Base-by-base conservation (phyloP, 2,113 vertebrate species). In the Choloepus hoffmanni region DNA sequence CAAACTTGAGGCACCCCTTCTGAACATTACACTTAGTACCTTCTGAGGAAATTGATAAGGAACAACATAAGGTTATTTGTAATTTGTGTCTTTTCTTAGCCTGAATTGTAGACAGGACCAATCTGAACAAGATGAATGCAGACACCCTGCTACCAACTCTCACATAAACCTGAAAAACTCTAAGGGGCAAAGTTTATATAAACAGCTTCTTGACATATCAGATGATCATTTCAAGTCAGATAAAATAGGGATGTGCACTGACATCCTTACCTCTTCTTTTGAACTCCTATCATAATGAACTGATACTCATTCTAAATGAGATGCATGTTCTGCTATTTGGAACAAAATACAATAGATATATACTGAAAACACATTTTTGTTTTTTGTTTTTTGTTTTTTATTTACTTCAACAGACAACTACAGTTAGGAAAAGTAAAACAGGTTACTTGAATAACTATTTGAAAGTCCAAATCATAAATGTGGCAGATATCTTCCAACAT, bases 391-490 rank as follows among this genome's bases (percentile, higher is more conserved):
- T 36, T 36, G 36, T 36, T 36, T 36, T 36, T 36, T 36, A 36
- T 79, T 81, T 76, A 15, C 28, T 60, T 82, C 63, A 92, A 70
- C 2, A 92, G n/a, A 87, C 26, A 90, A 83, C 11, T 40, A 28
- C 83, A 81, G 85, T 73, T 83, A 92, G 55, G 62, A 93, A 95
- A 43, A 89, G n/a, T 68, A 86, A 90, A 92, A 90, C n/a, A 83
- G 36, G 63, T 93, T 74, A 78, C 79, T 50, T 50, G 36, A 74
- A 60, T 18, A 96, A 43, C 48, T 93, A 70, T 92, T 84, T 95
- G n/a, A 94, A 95, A 96, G 89, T 89, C 43, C 48, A 62, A 90
- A 33, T 93, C 55, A 89, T 67, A 92, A 89, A 74, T 62, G 63
- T 68, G 33, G 48, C 40, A 88, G n/a, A 73, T 83, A 26, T 40